These are phyloP conservation scores for Isotomurus palustris DNA, from an alignment of 2,888 invertebrate species.

Conservation along the genomic window DNA sequence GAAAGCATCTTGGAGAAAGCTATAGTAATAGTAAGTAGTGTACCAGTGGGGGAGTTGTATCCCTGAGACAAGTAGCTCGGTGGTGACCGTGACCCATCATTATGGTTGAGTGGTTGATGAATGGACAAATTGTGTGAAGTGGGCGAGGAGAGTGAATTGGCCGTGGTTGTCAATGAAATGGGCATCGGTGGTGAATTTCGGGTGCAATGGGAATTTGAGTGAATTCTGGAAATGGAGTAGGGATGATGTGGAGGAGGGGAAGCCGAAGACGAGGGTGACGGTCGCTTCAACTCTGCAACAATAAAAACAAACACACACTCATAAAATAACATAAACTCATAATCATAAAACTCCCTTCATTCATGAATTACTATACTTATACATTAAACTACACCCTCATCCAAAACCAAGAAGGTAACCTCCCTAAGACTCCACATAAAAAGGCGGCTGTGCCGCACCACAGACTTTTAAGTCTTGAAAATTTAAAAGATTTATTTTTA, in stretches of 20 bases:
- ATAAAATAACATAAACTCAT: constrained; percentile 10
- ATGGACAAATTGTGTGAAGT: constrained; percentile 34
- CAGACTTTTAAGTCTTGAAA: too few relatives aligned
- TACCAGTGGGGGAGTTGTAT: constrained; percentile 43
- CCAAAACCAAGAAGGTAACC: too few relatives aligned
- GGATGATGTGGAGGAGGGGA: constrained; percentile 44
- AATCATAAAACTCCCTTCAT: constrained; percentile 11
- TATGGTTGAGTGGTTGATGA: constrained; percentile 28
- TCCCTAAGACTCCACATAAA: too few relatives aligned
- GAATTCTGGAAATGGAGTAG: constrained; percentile 45
- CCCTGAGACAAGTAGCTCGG: constrained; percentile 41
- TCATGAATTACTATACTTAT: too few relatives aligned
- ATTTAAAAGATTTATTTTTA: too few relatives aligned
- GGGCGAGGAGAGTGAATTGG: constrained; percentile 11
- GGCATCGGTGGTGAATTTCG: constrained; percentile 43
- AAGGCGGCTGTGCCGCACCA: too few relatives aligned
- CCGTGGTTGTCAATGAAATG: constrained; percentile 42
- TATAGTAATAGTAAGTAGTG: background rate
- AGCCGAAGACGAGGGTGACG: constrained; percentile 42
- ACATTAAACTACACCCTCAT: too few relatives aligned
- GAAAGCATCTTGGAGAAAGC: background rate
- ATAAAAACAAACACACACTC: constrained; percentile 14
- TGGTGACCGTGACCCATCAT: constrained; percentile 43
- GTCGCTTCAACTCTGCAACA: constrained; percentile 41
- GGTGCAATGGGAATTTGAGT: constrained; percentile 31